Conservation (phyloP, 2,888 invertebrate species). For the Apodemia zela region DNA sequence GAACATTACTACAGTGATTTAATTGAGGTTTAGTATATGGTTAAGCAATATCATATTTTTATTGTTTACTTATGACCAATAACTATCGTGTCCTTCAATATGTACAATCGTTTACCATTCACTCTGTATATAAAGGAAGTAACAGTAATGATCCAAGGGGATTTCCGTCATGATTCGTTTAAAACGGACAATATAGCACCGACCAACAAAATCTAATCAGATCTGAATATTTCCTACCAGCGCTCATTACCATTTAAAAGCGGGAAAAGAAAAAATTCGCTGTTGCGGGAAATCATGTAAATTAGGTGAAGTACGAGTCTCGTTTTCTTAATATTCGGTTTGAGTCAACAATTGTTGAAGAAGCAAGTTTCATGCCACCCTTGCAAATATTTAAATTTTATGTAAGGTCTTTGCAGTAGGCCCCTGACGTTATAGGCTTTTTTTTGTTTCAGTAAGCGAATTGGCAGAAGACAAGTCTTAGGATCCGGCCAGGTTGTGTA, state of each 20-base stretch:
- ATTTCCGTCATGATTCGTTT: slow-evolving; percentile 38
- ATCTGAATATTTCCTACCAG: slow-evolving; percentile 60
- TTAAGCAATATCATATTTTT: too few species aligned
- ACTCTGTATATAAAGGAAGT: background rate
- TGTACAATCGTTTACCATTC: too few species aligned
- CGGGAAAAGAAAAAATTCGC: slow-evolving; percentile 53
- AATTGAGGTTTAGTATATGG: too few species aligned
- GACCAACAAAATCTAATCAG: slow-evolving; percentile 58
- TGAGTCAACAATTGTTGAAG: slow-evolving; percentile 29
- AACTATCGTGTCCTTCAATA: too few species aligned
- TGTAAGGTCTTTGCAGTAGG: background rate
- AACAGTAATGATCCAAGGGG: background rate
- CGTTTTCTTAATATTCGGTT: slow-evolving; percentile 55
- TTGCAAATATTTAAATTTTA: slow-evolving; percentile 1
- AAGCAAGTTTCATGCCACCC: slow-evolving; percentile 31
- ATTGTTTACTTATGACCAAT: too few species aligned
- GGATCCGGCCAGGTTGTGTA: too few species aligned
- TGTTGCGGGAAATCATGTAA: slow-evolving; percentile 70
- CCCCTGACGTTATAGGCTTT: background rate
- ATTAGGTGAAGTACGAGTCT: slow-evolving; percentile 58
- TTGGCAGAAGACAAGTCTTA: too few species aligned
- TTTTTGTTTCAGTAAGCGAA: background rate
- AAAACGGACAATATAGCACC: slow-evolving; percentile 44
- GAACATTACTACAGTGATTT: too few species aligned
- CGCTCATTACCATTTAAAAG: slow-evolving; percentile 70